Conservation (phyloP, 2,888 invertebrate genomes). For the Drosophila peninsularis region DNA sequence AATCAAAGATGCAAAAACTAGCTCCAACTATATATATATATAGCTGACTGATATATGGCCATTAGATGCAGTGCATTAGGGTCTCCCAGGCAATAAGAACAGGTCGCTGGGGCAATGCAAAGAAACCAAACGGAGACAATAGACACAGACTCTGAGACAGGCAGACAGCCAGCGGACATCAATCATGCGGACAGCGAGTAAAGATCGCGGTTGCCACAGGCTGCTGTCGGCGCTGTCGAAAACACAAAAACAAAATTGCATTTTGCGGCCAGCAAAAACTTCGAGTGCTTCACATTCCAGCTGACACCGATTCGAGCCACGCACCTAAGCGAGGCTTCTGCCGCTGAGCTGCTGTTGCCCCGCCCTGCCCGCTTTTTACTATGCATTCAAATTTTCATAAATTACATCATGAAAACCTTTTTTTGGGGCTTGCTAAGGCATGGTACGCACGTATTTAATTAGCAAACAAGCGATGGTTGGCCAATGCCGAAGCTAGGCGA, state of each 20-base stretch:
- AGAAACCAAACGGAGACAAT: conserved; percentile 33
- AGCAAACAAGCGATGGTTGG: background rate
- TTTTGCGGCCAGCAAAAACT: conserved; percentile 14
- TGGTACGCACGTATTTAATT: conserved; percentile 6
- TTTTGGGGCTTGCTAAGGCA: background rate
- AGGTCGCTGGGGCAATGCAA: conserved; percentile 22
- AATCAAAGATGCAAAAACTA: conserved; percentile 3
- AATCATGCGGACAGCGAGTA: conserved; percentile 40
- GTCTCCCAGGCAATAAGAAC: conserved; percentile 19
- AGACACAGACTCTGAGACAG: background rate
- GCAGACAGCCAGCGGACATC: conserved; percentile 28
- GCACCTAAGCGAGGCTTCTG: background rate
- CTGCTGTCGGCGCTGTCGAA: conserved; percentile 4
- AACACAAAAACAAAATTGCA: conserved; percentile 16
- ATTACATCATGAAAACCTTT: background rate
- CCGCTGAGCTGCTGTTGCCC: too few species aligned
- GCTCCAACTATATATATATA: background rate
- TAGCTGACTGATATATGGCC: background rate
- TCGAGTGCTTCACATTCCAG: conserved; percentile 1
- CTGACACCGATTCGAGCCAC: conserved; percentile 9
- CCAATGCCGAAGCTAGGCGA: background rate
- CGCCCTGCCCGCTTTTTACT: background rate
- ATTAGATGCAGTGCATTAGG: conserved; percentile 1
- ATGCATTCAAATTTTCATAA: conserved; percentile 1
- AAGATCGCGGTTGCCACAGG: conserved; percentile 25